phyloP scores from a whole-genome alignment of 2,113 vertebrate genomes.

The Macrotis lagotis region DNA sequence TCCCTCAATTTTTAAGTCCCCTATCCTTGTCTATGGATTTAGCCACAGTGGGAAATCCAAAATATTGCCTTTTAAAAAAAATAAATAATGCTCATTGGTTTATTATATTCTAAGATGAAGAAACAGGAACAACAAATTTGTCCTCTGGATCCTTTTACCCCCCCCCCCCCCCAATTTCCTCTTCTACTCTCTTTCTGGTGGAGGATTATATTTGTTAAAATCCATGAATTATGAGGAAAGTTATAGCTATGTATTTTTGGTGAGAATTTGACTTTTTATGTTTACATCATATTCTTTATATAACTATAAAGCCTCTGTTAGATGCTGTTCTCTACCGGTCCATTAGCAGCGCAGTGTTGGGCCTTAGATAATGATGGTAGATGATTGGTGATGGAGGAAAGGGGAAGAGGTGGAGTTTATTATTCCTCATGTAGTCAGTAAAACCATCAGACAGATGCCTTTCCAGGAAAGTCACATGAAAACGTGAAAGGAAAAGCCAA shows the following conservation, averaged over 20 bases:
- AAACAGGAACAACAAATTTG: conserved; percentile 17
- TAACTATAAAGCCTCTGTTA: background rate
- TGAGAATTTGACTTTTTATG: conserved; percentile 37
- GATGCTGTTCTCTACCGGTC: conserved; percentile 68
- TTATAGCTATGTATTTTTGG: background rate
- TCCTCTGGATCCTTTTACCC: conserved; percentile 24
- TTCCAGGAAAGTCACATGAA: conserved; percentile 68
- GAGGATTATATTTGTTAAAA: conserved; percentile 37
- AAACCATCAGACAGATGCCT: conserved; percentile 75
- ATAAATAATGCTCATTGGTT: conserved; percentile 31
- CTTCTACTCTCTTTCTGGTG: background rate
- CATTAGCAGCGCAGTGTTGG: conserved; percentile 51
- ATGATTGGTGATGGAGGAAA: conserved; percentile 78
- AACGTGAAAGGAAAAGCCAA: conserved; percentile 28
- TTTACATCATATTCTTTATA: conserved; percentile 40
- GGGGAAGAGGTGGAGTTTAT: conserved; percentile 83
- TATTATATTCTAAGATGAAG: conserved; percentile 47
- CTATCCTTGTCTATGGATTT: background rate
- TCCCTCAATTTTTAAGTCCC: conserved; percentile 37
- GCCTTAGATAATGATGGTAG: conserved; percentile 67
- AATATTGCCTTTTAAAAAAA: background rate
- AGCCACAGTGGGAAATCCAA: background rate
- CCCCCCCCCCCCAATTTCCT: background rate
- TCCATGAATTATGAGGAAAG: conserved; percentile 30
- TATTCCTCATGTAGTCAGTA: conserved; percentile 76